A percentile compares a stretch with the other conserved stretches of the same genome.
phyloP scores from a whole-genome alignment of 1,140 invertebrate genomes.

The Pararge aegeria region DNA sequence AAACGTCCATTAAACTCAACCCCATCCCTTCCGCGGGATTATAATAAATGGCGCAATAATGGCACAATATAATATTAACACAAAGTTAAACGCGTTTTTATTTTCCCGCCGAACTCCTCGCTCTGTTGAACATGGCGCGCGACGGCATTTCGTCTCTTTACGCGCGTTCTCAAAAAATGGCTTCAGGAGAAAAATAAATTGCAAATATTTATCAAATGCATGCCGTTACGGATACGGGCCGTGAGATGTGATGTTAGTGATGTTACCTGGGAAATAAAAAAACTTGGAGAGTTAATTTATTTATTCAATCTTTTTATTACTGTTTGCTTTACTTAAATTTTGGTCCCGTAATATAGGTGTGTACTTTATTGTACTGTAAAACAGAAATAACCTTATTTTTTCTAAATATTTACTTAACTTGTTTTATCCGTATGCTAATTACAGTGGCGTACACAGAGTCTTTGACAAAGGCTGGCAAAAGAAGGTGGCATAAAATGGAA shows the following conservation, averaged over 20 bases:
- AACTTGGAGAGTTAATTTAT: neutral
- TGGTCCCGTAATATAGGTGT: no score
- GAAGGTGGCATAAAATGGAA: no score
- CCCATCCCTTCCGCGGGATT: constrained; percentile 72
- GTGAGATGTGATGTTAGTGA: constrained; percentile 13
- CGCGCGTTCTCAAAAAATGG: constrained; percentile 66
- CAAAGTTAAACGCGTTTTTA: constrained; percentile 78
- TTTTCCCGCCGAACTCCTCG: constrained; percentile 65
- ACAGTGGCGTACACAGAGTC: no score
- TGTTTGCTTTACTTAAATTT: no score
- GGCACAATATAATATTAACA: constrained; percentile 78
- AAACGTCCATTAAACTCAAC: constrained; percentile 75
- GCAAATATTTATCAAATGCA: constrained; percentile 74
- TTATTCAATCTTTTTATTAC: no score
- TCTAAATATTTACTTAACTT: no score
- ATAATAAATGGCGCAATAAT: constrained; percentile 79
- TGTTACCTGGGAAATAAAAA: neutral
- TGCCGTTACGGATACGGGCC: constrained; percentile 26
- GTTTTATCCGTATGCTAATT: no score
- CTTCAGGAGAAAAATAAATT: constrained; percentile 68
- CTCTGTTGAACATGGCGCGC: constrained; percentile 48
- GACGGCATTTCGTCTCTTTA: constrained; percentile 59
- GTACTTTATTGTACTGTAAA: no score
- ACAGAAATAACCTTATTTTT: no score
- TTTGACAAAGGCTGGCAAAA: no score